Evolutionary conservation across 2,797 vertebrate species (phyloP), one percentile per base, ranked within the genome.

Genomic region (Limnodromus scolopaceus): DNA sequence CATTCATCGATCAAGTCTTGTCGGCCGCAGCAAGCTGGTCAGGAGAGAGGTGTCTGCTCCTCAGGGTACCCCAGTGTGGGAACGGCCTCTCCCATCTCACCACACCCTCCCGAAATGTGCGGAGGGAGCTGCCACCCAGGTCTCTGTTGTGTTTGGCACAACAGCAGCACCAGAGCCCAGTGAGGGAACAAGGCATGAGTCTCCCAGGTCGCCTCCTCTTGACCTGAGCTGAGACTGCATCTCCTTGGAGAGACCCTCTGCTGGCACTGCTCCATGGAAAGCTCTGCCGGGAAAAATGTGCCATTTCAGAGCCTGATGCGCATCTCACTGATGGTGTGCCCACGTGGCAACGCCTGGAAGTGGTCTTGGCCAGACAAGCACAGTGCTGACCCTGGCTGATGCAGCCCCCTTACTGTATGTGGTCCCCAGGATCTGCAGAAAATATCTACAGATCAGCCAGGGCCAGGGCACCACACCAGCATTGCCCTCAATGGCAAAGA

Each of bases 1-100:
- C 92, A 94, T 96, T 96, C 91, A 96, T 96, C 25, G 8, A 89
- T 94, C 86, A 77, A 89, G 71, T 75, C 88, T 86, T 1, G 2
- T 58, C 0, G 4, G 84, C 61, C 28, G 0, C 65, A 91, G 45
- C 34, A 57, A 75, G 41, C 22, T 85, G 86, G 51, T 65, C 84
- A 84, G 65, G 84, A 93, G 60, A 91, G 70, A 93, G 46, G 58
- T 88, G 74, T 75, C 76, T 69, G 28, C 43, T 90, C 51, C 58
- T 66, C 6, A 1, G 89, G 71, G 81, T 93, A 92, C 68, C 76
- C 89, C 36, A 54, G 41, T 71, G 57, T 83, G 88, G 61, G 76
- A 91, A 93, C 13, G 0, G 41, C 81, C 84, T 89, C 84, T 89
- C 81, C 94, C 68, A 71, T 51, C 41, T 70, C 10, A 3, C 71